Base-by-base conservation (phyloP, 1,140 invertebrate species). In the Ceratina calcarata region DNA sequence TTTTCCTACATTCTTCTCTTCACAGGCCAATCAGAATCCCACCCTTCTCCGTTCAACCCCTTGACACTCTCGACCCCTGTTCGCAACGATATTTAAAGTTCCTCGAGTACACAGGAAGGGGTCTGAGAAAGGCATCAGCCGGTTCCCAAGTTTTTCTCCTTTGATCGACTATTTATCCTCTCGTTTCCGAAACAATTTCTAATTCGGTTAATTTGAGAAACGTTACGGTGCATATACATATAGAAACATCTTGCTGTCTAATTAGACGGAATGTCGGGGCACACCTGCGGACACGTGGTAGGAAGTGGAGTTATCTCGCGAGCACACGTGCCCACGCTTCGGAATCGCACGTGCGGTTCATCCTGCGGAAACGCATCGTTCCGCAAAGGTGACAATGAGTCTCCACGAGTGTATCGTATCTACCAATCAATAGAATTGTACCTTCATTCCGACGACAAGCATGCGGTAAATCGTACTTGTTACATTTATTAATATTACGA, bases 261-360 rank as follows among this genome's bases (percentile, higher is more conserved):
- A 78, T 78, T 78, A 64, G 53, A 22, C 13, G 16, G 18, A 13
- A 37, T 69, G 78, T 32, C 65, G 1, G 37, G 27, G 51, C 67
- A 82, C 91, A 91, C 89, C 89, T 91, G 90, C 70, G 64, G 69
- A 75, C 91, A 92, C 90, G 91, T 92, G 91, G 84, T 91, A 89
- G 91, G 91, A 92, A 91, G 88, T 90, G 74, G 66, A 73, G 70
- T 84, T 85, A 87, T 87, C 37, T 45, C 85, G 74, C 60, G 32
- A 49, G 74, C 79, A 70, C 91, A 91, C 90, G 90, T 91, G 91
- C 61, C 80, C 4, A 49, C 13, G 13, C 66, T 27, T 51, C 22
- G 37, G 80, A 91, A 91, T 89, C 88, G 85, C 91, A 91, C 91
- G 91, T 91, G 91, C 86, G 88, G 85, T 45, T n/a, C 27, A 18